phyloP scores from a whole-genome alignment of 2,113 vertebrate genomes.

The Polypterus bichir region DNA sequence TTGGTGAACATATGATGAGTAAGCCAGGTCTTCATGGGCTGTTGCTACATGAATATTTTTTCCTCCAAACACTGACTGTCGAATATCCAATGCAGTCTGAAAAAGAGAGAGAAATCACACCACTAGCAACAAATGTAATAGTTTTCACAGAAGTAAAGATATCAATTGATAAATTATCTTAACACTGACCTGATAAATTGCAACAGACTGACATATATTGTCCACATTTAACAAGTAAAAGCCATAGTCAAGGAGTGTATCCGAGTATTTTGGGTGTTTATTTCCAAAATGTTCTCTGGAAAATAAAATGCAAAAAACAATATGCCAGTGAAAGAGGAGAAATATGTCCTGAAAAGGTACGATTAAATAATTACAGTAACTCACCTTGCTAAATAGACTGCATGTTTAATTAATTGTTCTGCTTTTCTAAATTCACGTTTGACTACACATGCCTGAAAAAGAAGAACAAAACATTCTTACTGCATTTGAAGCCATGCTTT shows the following conservation, averaged over 20 bases:
- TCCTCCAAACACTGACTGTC: constrained; percentile 95
- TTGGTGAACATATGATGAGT: constrained; percentile 95
- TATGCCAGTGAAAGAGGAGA: not conserved
- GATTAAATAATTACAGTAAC: constrained; percentile 9
- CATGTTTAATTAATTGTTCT: constrained; percentile 95
- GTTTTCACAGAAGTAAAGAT: not conserved
- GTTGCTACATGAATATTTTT: constrained; percentile 98
- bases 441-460: constrained; percentile 82
- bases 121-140: not conserved
- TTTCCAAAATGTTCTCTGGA: constrained; percentile 92
- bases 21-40: constrained; percentile 92
- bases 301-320: constrained; percentile 17
- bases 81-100: constrained; percentile 90
- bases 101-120: constrained; percentile 6
- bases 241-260: constrained; percentile 92
- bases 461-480: constrained; percentile 17
- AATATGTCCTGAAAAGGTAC: no score
- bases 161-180: not conserved
- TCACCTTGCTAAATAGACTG: constrained; percentile 90
- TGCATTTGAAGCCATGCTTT: not conserved
- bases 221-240: constrained; percentile 98
- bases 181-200: constrained; percentile 84
- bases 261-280: constrained; percentile 96
- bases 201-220: constrained; percentile 96
- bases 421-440: constrained; percentile 97